phyloP scores from a whole-genome alignment of 2,888 invertebrate species.

The Ophion ellenae region DNA sequence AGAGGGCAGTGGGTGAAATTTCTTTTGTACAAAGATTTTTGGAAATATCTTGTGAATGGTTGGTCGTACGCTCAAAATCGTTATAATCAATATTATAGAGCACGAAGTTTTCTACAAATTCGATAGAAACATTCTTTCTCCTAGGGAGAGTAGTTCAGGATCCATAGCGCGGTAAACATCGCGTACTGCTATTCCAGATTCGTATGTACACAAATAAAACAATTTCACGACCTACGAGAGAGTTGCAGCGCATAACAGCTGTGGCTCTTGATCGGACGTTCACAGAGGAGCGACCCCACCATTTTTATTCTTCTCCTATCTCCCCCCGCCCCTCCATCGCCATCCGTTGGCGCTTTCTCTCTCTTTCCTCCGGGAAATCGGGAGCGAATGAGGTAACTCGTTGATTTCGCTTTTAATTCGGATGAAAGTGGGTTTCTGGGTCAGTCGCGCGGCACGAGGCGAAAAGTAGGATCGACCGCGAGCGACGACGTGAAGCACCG shows the following conservation, averaged over 20 bases:
- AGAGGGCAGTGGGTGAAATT: too few relatives aligned
- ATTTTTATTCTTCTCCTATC: conserved; percentile 16
- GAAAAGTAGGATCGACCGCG: conserved; percentile 72
- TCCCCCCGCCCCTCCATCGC: conserved; percentile 8
- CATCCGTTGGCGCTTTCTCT: conserved; percentile 44
- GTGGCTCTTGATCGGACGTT: conserved; percentile 54
- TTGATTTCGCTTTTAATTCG: conserved; percentile 80
- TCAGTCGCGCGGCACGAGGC: conserved; percentile 70
- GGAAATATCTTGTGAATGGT: too few relatives aligned
- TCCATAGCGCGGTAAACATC: conserved; percentile 1
- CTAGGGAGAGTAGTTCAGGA: not conserved
- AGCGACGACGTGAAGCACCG: conserved; percentile 47
- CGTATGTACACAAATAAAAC: conserved; percentile 7
- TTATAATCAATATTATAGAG: too few relatives aligned
- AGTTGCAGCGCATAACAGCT: conserved; percentile 46
- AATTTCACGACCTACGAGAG: conserved; percentile 41
- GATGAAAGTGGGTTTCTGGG: conserved; percentile 79
- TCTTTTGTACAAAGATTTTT: too few relatives aligned
- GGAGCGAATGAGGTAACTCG: conserved; percentile 71
- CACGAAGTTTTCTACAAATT: too few relatives aligned
- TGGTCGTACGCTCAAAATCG: too few relatives aligned
- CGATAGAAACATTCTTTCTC: too few relatives aligned
- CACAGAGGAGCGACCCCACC: conserved; percentile 7
- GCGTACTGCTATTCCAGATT: conserved; percentile 15
- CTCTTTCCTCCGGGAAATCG: conserved; percentile 68